phyloP scores from a whole-genome alignment of 1,140 invertebrate species.

The Cyphomyrmex costatus region DNA sequence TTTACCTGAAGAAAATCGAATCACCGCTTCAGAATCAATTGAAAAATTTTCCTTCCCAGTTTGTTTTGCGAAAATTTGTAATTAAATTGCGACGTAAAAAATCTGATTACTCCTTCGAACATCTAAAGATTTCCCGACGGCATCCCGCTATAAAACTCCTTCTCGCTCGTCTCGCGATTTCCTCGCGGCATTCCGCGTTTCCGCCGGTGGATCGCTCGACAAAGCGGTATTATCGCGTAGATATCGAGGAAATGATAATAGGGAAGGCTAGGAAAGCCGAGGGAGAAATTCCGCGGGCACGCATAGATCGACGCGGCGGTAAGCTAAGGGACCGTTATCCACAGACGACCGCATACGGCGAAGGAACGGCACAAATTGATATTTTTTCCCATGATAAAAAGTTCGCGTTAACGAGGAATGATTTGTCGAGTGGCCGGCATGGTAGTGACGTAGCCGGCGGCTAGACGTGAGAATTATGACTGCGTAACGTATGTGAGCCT shows the following conservation, averaged over 20 bases:
- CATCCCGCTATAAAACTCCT: conserved; percentile 4
- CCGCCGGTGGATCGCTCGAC: conserved; percentile 27
- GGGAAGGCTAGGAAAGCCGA: conserved; percentile 9
- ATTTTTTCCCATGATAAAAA: conserved; percentile 70
- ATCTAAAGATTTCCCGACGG: not conserved
- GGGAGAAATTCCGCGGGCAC: conserved; percentile 24
- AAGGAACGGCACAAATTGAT: conserved; percentile 69
- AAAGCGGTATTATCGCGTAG: not conserved
- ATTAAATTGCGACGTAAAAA: conserved; percentile 3
- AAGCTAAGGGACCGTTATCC: conserved; percentile 65
- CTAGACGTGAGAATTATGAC: conserved; percentile 49
- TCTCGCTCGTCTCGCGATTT: conserved; percentile 11
- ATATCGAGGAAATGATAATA: conserved; percentile 51
- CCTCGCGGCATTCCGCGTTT: not conserved
- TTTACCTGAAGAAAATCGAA: not conserved
- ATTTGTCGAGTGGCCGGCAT: conserved; percentile 71
- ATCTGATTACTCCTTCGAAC: not conserved
- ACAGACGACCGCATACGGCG: conserved; percentile 37
- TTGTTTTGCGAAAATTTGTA: not conserved
- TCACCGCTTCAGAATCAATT: not conserved
- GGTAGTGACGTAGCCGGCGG: conserved; percentile 42
- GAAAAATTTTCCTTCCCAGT: not conserved
- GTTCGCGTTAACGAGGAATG: conserved; percentile 73
- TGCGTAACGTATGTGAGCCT: conserved; percentile 30
- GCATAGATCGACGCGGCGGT: conserved; percentile 25